Conservation (phyloP, 2,113 vertebrate species). For the Malurus alboscapulatus region DNA sequence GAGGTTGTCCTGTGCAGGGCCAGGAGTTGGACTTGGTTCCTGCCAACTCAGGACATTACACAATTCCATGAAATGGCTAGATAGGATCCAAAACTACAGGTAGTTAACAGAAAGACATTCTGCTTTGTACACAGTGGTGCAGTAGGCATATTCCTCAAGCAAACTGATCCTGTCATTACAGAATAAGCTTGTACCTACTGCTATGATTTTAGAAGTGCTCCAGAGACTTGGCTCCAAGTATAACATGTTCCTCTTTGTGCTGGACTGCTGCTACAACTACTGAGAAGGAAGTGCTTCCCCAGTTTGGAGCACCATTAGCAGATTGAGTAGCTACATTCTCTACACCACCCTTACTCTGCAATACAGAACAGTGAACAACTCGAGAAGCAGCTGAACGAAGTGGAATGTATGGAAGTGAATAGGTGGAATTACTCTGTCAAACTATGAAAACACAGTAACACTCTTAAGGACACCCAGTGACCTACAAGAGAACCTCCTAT, state of each 20-base stretch:
- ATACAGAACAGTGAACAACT: background rate
- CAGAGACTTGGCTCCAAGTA: background rate
- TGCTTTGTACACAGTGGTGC: background rate
- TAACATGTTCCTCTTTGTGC: rapidly evolving
- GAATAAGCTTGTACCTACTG: background rate
- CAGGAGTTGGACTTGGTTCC: background rate
- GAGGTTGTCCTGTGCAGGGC: background rate
- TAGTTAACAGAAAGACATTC: background rate
- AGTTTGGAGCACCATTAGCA: background rate
- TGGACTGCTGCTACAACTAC: background rate
- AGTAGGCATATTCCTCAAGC: background rate
- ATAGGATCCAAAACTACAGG: background rate
- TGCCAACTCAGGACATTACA: background rate
- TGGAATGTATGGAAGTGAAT: rapidly evolving
- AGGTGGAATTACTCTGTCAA: background rate
- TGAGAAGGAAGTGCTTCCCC: background rate
- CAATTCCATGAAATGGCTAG: background rate
- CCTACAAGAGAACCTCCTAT: background rate
- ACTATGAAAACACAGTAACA: background rate
- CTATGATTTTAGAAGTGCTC: background rate
- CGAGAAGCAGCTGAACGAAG: background rate
- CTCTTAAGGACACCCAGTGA: background rate
- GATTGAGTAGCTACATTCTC: background rate
- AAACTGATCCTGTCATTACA: background rate
- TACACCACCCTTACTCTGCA: background rate